These are phyloP conservation scores for Aleadryas rufinucha DNA, from an alignment of 2,113 vertebrate genomes.

Conservation along the genomic window DNA sequence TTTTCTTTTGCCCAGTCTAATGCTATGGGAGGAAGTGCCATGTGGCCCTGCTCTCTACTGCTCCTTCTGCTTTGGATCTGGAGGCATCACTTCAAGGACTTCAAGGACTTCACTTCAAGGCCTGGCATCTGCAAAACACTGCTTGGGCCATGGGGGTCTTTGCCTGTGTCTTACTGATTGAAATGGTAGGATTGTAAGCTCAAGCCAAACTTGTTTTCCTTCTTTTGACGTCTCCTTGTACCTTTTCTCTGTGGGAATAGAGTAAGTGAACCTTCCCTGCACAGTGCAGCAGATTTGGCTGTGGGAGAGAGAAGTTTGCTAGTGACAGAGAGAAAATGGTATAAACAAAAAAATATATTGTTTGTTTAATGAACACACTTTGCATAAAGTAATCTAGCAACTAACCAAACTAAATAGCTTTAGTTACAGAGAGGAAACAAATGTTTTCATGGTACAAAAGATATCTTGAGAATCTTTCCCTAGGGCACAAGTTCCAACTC, in stretches of 20 bases:
- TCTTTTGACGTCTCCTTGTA: neutral
- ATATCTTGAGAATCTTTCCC: neutral
- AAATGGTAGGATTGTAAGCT: neutral
- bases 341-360: neutral
- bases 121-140: neutral
- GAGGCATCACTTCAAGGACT: neutral
- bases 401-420: neutral
- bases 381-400: neutral
- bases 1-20: neutral
- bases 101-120: too few relatives aligned
- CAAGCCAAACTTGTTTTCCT: neutral
- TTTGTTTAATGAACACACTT: neutral
- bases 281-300: neutral
- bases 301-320: neutral
- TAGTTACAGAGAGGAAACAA: constrained; percentile 2
- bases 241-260: neutral
- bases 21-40: neutral
- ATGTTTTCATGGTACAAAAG: neutral
- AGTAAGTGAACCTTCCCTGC: neutral
- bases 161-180: neutral
- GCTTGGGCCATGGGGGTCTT: neutral
- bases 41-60: neutral
- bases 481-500: neutral
- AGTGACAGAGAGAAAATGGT: neutral
- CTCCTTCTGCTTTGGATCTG: neutral